Evolutionary conservation across 35 echinoderm and acorn worm genomes (phyloP).

Genomic region (Patiria miniata): DNA sequence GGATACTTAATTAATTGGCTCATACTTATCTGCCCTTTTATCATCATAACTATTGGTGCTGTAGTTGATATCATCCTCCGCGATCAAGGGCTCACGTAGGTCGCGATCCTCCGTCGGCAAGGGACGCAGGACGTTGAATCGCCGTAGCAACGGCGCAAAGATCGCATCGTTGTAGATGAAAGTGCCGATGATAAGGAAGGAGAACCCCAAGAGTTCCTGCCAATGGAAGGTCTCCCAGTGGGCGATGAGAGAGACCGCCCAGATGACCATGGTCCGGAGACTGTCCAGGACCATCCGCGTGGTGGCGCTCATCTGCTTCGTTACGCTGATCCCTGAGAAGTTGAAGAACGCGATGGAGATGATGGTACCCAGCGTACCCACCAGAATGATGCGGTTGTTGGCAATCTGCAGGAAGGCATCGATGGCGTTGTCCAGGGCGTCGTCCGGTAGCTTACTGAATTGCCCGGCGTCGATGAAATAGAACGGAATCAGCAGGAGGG

Average conservation of each 20-base stretch:
- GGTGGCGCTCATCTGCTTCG: slow-evolving; percentile 85
- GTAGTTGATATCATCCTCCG: slow-evolving; percentile 5
- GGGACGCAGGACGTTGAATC: slow-evolving; percentile 25
- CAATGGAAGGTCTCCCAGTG: slow-evolving; percentile 68
- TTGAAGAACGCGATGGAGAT: slow-evolving; percentile 95
- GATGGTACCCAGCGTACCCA: slow-evolving; percentile 72
- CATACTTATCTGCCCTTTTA: neutral
- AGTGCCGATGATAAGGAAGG: slow-evolving; percentile 58
- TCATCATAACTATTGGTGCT: neutral
- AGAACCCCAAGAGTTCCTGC: slow-evolving; percentile 59
- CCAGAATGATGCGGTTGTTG: slow-evolving; percentile 45
- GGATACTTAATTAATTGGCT: neutral
- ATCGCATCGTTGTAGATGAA: slow-evolving; percentile 83
- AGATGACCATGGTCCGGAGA: slow-evolving; percentile 73
- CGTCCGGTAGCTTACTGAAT: slow-evolving; percentile 45
- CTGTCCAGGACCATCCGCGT: slow-evolving; percentile 90
- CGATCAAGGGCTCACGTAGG: neutral
- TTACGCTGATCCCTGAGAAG: slow-evolving; percentile 87
- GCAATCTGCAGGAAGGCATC: slow-evolving; percentile 72
- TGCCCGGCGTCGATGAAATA: slow-evolving; percentile 63
- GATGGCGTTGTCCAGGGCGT: slow-evolving; percentile 68
- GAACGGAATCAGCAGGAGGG: slow-evolving; percentile 75
- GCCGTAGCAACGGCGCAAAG: slow-evolving; percentile 53
- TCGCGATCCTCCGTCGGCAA: slow-evolving; percentile 14
- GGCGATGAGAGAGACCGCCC: slow-evolving; percentile 53